Percentiles rank a stretch among this genome's conserved stretches.
These are phyloP conservation scores for Cotesia vestalis DNA, from an alignment of 1,140 invertebrate species.

Conservation along the genomic window DNA sequence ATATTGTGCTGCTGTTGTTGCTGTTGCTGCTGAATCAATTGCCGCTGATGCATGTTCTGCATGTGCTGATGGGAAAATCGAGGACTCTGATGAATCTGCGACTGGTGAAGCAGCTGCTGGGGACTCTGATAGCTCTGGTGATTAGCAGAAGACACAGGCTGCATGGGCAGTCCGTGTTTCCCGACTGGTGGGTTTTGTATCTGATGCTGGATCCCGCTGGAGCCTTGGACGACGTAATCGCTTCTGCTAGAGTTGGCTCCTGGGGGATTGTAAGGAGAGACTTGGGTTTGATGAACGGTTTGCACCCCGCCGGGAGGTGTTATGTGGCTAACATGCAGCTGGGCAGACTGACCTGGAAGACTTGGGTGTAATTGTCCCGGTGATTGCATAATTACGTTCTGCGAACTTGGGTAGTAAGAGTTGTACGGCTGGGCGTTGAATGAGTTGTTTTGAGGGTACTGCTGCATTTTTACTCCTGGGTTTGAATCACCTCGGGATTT, in stretches of 20 bases:
- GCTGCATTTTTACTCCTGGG: slow-evolving; percentile 55
- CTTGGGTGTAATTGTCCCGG: slow-evolving; percentile 57
- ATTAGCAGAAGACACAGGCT: slow-evolving; percentile 40
- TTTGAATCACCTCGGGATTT: slow-evolving; percentile 66
- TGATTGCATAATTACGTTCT: slow-evolving; percentile 55
- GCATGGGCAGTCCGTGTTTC: slow-evolving; percentile 53
- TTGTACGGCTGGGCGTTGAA: slow-evolving; percentile 58
- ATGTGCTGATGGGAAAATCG: slow-evolving; percentile 60
- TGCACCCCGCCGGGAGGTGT: slow-evolving; percentile 59
- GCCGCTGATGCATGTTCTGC: slow-evolving; percentile 64
- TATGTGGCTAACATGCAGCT: slow-evolving; percentile 61
- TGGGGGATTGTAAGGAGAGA: slow-evolving; percentile 50
- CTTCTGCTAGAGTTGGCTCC: slow-evolving; percentile 47
- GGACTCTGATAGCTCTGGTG: slow-evolving; percentile 53
- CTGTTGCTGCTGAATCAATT: slow-evolving; percentile 68
- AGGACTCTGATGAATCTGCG: slow-evolving; percentile 56
- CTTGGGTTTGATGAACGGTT: slow-evolving; percentile 62
- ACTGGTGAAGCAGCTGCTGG: slow-evolving; percentile 58
- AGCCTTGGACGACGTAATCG: slow-evolving; percentile 55
- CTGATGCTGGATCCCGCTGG: slow-evolving; percentile 44
- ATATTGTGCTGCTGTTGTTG: slow-evolving; percentile 37
- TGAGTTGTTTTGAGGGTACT: slow-evolving; percentile 47
- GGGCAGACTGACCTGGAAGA: slow-evolving; percentile 60
- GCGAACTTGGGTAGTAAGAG: slow-evolving; percentile 55
- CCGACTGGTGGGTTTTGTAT: slow-evolving; percentile 44